Conservation (phyloP, 2,797 vertebrate species). For the Clarias platycephalus region DNA sequence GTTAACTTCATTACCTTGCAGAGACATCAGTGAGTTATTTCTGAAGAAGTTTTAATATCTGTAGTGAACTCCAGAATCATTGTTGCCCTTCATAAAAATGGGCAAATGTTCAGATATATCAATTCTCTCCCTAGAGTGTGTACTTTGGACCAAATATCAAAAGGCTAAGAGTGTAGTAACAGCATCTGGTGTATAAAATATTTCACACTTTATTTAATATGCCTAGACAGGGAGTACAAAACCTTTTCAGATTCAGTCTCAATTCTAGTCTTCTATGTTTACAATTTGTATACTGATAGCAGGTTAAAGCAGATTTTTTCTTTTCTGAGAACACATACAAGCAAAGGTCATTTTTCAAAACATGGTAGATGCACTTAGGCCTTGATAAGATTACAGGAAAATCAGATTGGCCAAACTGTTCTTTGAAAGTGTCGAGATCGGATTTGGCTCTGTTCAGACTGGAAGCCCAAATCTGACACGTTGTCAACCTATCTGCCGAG, state of each 20-base stretch:
- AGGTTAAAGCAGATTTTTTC: neutral
- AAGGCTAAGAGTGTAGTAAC: conserved; percentile 23
- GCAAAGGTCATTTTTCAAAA: neutral
- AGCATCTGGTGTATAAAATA: conserved; percentile 2
- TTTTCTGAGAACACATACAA: neutral
- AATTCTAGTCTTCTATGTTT: neutral
- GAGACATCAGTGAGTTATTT: conserved; percentile 21
- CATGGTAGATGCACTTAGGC: no score
- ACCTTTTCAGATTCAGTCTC: conserved; percentile 6
- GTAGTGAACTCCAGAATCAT: conserved; percentile 20
- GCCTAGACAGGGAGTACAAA: conserved; percentile 15
- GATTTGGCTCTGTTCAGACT: no score
- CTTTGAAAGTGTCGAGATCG: no score
- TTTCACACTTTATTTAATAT: conserved; percentile 18
- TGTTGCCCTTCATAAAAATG: conserved; percentile 26
- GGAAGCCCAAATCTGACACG: no score
- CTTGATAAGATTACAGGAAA: no score
- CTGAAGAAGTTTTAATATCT: conserved; percentile 28
- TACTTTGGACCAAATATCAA: conserved; percentile 25
- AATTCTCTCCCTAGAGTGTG: conserved; percentile 15
- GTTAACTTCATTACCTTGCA: conserved; percentile 18
- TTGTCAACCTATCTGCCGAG: no score
- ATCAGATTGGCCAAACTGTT: no score
- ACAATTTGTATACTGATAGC: neutral
- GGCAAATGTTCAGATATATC: conserved; percentile 27